Evolutionary conservation across 1,140 invertebrate genomes (phyloP).

Genomic region (Philaenus spumarius): DNA sequence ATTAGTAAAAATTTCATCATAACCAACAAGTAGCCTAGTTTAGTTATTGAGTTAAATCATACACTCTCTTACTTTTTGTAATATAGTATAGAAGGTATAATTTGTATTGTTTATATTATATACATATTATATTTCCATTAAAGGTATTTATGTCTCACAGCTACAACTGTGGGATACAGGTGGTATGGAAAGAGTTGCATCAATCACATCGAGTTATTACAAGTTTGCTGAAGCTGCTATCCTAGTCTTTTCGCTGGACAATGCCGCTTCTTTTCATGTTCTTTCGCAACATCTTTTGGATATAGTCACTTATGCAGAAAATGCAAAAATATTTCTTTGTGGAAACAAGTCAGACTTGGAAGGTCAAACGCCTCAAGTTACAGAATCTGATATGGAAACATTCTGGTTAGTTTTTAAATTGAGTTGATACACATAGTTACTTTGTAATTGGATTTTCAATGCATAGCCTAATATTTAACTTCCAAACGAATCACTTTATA

Average conservation of each 20-base stretch:
- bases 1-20: neutral
- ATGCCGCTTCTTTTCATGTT: constrained; percentile 85
- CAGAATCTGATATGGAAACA: constrained; percentile 81
- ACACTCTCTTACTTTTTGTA: no score
- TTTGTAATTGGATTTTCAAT: no score
- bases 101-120: neutral
- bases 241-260: constrained; percentile 83
- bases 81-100: neutral
- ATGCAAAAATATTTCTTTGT: constrained; percentile 88
- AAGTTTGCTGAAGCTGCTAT: constrained; percentile 90
- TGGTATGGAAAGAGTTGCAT: constrained; percentile 88
- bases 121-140: constrained; percentile 3
- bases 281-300: constrained; percentile 84
- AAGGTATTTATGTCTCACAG: constrained; percentile 45
- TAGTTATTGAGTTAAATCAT: neutral
- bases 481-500: no score
- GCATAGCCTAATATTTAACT: no score
- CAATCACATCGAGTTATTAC: constrained; percentile 89
- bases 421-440: no score
- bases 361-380: constrained; percentile 62
- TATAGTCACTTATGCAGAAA: constrained; percentile 86
- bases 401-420: constrained; percentile 78
- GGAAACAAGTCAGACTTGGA: constrained; percentile 83
- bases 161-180: constrained; percentile 90
- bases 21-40: neutral